Percentiles rank a stretch among this genome's conserved stretches.
Conservation (phyloP, 2,797 vertebrate species). For the Liparis tanakae region DNA sequence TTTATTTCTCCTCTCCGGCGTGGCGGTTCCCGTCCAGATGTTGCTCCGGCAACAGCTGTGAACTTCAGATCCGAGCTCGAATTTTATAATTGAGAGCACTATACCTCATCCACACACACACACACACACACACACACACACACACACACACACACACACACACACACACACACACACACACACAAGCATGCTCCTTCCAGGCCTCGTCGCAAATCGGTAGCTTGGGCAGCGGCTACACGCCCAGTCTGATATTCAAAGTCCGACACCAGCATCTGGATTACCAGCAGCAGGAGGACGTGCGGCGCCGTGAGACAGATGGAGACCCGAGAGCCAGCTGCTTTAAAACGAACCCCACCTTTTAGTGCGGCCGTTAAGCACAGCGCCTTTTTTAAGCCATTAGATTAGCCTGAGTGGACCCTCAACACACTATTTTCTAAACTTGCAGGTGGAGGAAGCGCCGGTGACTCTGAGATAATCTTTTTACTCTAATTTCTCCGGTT, state of each 20-base stretch:
- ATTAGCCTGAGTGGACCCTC: conserved; percentile 57
- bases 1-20: neutral
- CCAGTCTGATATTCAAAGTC: conserved; percentile 6
- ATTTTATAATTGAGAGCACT: no score
- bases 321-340: conserved; percentile 42
- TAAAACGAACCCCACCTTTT: conserved; percentile 54
- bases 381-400: conserved; percentile 26
- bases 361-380: conserved; percentile 51
- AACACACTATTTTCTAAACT: conserved; percentile 21
- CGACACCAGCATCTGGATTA: conserved; percentile 34
- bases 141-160: no score
- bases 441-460: conserved; percentile 1
- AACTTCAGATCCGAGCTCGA: conserved; percentile 8
- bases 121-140: no score
- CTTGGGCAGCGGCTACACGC: neutral
- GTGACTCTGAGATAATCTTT: conserved; percentile 13
- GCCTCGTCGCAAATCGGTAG: conserved; percentile 1
- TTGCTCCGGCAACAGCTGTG: conserved; percentile 41
- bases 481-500: conserved; percentile 1
- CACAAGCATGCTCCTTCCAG: neutral
- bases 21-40: conserved; percentile 42
- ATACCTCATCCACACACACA: no score
- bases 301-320: conserved; percentile 48
- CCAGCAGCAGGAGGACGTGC: conserved; percentile 18
- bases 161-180: no score